Evolutionary conservation across 2,113 vertebrate genomes (phyloP).

Genomic region (Hemichromis elongatus): DNA sequence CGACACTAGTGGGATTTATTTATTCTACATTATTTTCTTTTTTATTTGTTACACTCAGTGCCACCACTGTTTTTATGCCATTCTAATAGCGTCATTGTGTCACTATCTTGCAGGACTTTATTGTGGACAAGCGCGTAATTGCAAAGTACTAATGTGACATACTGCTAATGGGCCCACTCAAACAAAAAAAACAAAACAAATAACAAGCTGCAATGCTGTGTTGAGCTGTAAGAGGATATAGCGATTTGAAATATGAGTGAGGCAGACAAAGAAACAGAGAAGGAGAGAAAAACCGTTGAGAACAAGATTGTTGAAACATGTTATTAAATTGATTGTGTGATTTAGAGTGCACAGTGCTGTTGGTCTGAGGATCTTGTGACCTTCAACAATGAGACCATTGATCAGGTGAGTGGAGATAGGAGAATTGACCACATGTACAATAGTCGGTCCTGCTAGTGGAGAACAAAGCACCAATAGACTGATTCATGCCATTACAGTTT

Average conservation of each 20-base stretch:
- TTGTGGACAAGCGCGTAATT: conserved; percentile 3
- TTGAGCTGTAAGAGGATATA: conserved; percentile 26
- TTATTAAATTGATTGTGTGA: conserved; percentile 62
- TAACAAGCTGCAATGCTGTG: background rate
- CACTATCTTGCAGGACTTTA: background rate
- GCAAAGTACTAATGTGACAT: background rate
- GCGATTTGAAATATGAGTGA: conserved; percentile 10
- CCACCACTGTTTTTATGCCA: background rate
- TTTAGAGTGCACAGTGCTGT: conserved; percentile 16
- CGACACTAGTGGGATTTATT: background rate
- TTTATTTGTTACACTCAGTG: background rate
- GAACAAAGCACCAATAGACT: conserved; percentile 19
- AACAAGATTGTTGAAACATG: conserved; percentile 17
- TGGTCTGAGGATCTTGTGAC: conserved; percentile 54
- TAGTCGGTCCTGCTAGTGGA: conserved; percentile 10
- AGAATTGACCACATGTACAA: background rate
- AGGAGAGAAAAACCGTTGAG: background rate
- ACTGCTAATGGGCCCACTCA: conserved; percentile 1
- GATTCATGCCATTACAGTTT: conserved; percentile 20
- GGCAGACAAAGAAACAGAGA: background rate
- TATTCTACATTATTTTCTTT: background rate
- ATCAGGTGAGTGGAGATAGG: conserved; percentile 39
- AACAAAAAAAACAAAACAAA: background rate
- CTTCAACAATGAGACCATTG: conserved; percentile 43
- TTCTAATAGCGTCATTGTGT: background rate